Conservation (phyloP, 2,888 invertebrate species). For the Piscicola geometra region DNA sequence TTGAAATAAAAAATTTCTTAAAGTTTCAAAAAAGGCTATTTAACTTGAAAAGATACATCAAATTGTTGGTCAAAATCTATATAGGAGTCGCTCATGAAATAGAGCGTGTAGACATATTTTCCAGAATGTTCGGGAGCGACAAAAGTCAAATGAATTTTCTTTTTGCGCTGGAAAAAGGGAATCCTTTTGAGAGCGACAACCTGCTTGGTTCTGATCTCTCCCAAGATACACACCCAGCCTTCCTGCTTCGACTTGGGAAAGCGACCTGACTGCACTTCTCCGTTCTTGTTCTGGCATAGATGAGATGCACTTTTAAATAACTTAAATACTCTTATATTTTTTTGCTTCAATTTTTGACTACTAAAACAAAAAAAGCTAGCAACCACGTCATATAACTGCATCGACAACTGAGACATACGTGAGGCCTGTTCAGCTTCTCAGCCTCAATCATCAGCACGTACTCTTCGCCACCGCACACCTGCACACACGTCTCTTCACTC, state of each 20-base stretch:
- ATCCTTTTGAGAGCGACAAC: conserved; percentile 77
- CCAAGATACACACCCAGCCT: conserved; percentile 87
- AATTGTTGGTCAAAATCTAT: conserved; percentile 89
- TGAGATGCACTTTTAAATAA: neutral
- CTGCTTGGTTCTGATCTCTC: conserved; percentile 67
- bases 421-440: conserved; percentile 49
- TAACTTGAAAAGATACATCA: conserved; percentile 58
- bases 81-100: conserved; percentile 85
- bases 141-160: conserved; percentile 60
- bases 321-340: neutral
- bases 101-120: conserved; percentile 71
- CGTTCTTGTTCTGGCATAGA: conserved; percentile 48
- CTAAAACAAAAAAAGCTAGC: neutral
- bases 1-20: no score
- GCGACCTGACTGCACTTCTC: conserved; percentile 71
- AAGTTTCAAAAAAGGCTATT: no score
- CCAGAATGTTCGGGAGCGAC: conserved; percentile 60
- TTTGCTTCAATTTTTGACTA: neutral
- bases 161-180: conserved; percentile 47
- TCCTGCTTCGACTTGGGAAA: conserved; percentile 91
- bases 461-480: conserved; percentile 68
- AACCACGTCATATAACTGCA: no score
- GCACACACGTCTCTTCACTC: conserved; percentile 64
- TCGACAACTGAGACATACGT: conserved; percentile 47
- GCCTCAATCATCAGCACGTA: conserved; percentile 65